Conservation (phyloP, 2,797 vertebrate species). For the Enteromius paludinosus region DNA sequence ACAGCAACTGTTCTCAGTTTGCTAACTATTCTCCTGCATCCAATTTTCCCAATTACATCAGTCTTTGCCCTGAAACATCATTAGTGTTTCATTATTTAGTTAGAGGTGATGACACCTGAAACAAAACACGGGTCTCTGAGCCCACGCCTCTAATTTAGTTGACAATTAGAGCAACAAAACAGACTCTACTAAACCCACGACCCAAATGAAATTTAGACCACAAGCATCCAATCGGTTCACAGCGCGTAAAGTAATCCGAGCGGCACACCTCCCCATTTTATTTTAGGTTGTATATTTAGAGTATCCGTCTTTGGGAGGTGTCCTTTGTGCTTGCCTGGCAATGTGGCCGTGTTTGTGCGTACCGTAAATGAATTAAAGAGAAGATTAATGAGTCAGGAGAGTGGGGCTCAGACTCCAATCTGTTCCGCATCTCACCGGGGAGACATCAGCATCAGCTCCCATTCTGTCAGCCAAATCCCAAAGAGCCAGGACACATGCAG, state of each 20-base stretch:
- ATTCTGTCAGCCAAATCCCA: slow-evolving; percentile 71
- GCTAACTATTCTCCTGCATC: not conserved
- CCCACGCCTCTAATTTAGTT: not conserved
- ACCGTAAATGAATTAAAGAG: slow-evolving; percentile 76
- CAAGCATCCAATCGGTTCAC: slow-evolving; percentile 30
- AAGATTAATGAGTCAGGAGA: slow-evolving; percentile 81
- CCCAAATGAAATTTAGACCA: slow-evolving; percentile 28
- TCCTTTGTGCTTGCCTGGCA: slow-evolving; percentile 53
- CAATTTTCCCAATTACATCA: not conserved
- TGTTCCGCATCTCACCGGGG: slow-evolving; percentile 71
- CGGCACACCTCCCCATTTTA: slow-evolving; percentile 12
- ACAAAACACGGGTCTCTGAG: not conserved
- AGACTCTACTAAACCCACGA: not conserved
- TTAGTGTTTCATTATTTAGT: slow-evolving; percentile 8
- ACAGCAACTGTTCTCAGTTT: not conserved
- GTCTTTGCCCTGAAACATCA: slow-evolving; percentile 17
- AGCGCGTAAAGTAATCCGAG: not conserved
- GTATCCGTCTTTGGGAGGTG: slow-evolving; percentile 46
- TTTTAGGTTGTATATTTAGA: slow-evolving; percentile 52
- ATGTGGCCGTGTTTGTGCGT: slow-evolving; percentile 44
- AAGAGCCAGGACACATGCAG: slow-evolving; percentile 30
- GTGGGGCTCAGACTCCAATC: slow-evolving; percentile 77
- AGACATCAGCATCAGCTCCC: slow-evolving; percentile 66
- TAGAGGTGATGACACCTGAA: not conserved
- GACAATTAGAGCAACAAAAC: slow-evolving; percentile 3